These are phyloP conservation scores for Liodrosophila aerea DNA, from an alignment of 2,888 invertebrate species.

Conservation along the genomic window DNA sequence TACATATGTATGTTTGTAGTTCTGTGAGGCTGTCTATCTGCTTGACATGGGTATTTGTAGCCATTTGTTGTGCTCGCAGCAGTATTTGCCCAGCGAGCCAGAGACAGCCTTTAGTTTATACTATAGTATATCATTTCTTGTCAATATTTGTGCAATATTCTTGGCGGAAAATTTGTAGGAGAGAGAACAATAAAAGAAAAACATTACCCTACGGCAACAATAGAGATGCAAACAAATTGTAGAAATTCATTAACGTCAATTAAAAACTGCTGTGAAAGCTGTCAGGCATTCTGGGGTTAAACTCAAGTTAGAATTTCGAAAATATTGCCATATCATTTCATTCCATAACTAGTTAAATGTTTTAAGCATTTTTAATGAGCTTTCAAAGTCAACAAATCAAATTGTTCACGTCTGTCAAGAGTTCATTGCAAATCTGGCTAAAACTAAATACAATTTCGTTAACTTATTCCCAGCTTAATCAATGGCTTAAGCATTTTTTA, in stretches of 20 bases:
- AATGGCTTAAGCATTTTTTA: constrained; percentile 3
- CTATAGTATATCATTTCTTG: constrained; percentile 23
- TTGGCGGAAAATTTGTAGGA: constrained; percentile 23
- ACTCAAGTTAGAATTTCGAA: too few species aligned
- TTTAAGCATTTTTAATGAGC: constrained; percentile 5
- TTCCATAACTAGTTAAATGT: too few species aligned
- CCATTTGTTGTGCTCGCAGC: constrained; percentile 5
- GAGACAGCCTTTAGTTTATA: constrained; percentile 38
- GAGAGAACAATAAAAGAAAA: constrained; percentile 17
- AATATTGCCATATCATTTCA: too few species aligned
- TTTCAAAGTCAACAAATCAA: constrained; percentile 5
- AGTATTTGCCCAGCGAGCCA: constrained; percentile 32
- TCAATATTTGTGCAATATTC: constrained; percentile 57
- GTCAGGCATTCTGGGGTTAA: constrained; percentile 7
- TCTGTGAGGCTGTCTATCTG: constrained; percentile 4
- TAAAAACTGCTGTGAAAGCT: constrained; percentile 31
- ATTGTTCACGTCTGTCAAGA: background rate
- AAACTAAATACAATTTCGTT: background rate
- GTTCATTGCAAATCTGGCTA: background rate
- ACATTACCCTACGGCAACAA: too few species aligned
- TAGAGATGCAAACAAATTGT: constrained; percentile 41
- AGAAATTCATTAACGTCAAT: constrained; percentile 52
- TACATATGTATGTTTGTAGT: background rate
- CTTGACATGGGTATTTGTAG: constrained; percentile 10
- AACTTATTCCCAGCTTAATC: background rate